phyloP scores from a whole-genome alignment of 2,888 invertebrate genomes.

The Chrysotoxum bicinctum region DNA sequence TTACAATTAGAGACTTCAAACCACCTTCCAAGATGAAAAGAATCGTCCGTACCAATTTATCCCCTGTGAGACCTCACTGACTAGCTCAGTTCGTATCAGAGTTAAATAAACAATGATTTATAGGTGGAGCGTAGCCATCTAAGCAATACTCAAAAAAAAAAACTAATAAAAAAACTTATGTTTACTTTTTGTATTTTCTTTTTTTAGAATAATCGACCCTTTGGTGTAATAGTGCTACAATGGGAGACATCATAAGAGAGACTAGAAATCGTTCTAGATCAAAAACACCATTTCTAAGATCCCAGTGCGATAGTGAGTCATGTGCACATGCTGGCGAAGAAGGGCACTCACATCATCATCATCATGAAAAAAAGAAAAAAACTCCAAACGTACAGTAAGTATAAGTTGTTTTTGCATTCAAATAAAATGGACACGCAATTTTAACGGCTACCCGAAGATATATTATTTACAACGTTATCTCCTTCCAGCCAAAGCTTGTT shows the following conservation, averaged over 20 bases:
- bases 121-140: background rate
- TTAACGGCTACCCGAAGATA: background rate
- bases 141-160: conserved; percentile 2
- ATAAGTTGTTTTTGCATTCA: conserved; percentile 22
- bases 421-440: background rate
- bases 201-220: conserved; percentile 51
- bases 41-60: too few relatives aligned
- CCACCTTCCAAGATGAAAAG: too few relatives aligned
- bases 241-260: conserved; percentile 81
- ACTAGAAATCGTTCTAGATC: conserved; percentile 88
- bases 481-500: conserved; percentile 21
- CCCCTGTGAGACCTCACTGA: conserved; percentile 19
- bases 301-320: conserved; percentile 84
- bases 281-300: conserved; percentile 86
- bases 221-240: conserved; percentile 38
- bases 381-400: conserved; percentile 79
- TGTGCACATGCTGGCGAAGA: conserved; percentile 83
- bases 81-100: conserved; percentile 14
- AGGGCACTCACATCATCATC: conserved; percentile 82
- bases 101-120: background rate
- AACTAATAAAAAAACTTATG: conserved; percentile 15
- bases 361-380: conserved; percentile 80
- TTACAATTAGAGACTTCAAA: too few relatives aligned
- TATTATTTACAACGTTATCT: conserved; percentile 32
- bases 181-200: conserved; percentile 52